phyloP scores from a whole-genome alignment of 2,797 vertebrate genomes.

The Acomys russatus region DNA sequence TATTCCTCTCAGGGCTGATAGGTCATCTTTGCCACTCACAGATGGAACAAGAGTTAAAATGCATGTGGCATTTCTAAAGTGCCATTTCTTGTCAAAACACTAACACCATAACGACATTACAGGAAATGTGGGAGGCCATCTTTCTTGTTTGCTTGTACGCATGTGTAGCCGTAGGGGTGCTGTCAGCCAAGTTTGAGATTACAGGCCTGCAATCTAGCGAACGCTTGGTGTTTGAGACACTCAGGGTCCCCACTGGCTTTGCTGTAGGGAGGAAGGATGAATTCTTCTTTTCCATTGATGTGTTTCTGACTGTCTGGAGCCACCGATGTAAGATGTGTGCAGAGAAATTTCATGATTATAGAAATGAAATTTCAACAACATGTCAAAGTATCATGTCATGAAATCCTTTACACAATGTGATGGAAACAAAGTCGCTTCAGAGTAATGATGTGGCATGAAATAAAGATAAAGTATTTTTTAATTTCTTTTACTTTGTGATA shows the following conservation, averaged over 20 bases:
- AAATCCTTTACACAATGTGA: slow-evolving; percentile 5
- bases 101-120: slow-evolving; percentile 64
- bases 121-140: not conserved
- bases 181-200: slow-evolving; percentile 4
- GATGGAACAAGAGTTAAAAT: slow-evolving; percentile 72
- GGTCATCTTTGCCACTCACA: slow-evolving; percentile 68
- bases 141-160: slow-evolving; percentile 55
- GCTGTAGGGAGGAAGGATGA: not conserved
- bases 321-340: not conserved
- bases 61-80: slow-evolving; percentile 78
- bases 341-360: slow-evolving; percentile 3
- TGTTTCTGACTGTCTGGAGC: not conserved
- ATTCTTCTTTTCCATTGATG: slow-evolving; percentile 7
- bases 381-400: slow-evolving; percentile 43
- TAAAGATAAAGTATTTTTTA: not conserved
- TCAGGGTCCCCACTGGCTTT: not conserved
- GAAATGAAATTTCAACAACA: slow-evolving; percentile 32
- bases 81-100: slow-evolving; percentile 72
- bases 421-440: slow-evolving; percentile 49
- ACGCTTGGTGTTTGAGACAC: slow-evolving; percentile 8
- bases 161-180: not conserved
- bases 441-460: slow-evolving; percentile 26
- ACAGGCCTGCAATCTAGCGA: not conserved
- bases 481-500: not conserved
- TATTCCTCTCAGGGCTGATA: not conserved